Conservation (phyloP, 2,113 vertebrate genomes). For the Myiozetetes cayanensis region DNA sequence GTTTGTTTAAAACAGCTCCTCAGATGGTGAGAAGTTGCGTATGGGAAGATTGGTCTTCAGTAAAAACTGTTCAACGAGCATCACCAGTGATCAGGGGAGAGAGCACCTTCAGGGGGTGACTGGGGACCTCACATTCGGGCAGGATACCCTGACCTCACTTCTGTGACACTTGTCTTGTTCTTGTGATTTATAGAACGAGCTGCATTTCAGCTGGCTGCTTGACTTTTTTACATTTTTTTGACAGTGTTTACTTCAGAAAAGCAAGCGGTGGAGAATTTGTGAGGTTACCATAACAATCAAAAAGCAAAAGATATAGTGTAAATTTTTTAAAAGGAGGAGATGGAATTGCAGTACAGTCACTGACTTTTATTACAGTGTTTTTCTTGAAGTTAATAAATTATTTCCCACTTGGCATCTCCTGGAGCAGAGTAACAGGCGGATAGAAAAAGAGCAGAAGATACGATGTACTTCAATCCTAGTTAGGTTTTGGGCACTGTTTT, state of each 20-base stretch:
- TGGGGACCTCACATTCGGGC: neutral
- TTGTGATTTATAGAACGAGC: neutral
- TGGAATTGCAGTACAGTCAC: neutral
- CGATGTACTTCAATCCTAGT: neutral
- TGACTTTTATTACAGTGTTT: neutral
- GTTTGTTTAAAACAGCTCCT: neutral
- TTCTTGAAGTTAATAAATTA: neutral
- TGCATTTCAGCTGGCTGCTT: neutral
- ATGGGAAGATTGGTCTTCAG: neutral
- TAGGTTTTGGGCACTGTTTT: neutral
- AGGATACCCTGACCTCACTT: neutral
- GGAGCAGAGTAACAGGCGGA: neutral
- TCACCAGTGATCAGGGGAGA: neutral
- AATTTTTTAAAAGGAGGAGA: neutral
- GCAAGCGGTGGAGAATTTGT: neutral
- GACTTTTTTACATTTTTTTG: neutral
- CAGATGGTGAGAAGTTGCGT: neutral
- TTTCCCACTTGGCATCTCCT: neutral
- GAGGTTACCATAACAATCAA: conserved; percentile 1
- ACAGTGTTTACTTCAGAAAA: neutral
- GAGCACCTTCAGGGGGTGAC: neutral
- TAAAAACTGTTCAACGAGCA: neutral
- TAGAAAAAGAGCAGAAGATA: neutral
- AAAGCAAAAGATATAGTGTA: neutral
- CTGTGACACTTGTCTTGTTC: neutral